These are phyloP conservation scores for Clanis bilineata DNA, from an alignment of 2,888 invertebrate species.

Conservation along the genomic window DNA sequence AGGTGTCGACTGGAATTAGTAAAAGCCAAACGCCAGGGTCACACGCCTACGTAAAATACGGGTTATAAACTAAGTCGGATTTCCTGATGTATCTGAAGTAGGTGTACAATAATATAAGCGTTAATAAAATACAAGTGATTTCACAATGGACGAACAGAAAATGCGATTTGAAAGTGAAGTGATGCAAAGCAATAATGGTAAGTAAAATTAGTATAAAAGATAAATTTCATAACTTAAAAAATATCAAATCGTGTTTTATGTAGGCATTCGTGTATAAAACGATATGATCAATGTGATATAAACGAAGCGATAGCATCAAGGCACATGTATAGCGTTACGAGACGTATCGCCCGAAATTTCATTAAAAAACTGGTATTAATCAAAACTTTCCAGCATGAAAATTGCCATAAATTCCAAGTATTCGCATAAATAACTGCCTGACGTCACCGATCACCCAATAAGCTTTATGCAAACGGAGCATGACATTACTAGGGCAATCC, in stretches of 20 bases:
- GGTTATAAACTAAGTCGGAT: background rate
- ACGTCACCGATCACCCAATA: constrained; percentile 72
- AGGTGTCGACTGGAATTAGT: constrained; percentile 30
- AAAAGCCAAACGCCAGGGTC: constrained; percentile 24
- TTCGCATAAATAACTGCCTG: constrained; percentile 50
- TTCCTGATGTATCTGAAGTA: background rate
- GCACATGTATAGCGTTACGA: background rate
- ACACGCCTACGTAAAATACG: constrained; percentile 5
- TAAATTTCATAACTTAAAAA: background rate
- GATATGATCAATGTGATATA: no score
- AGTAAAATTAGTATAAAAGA: background rate
- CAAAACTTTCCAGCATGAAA: background rate
- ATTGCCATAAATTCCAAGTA: constrained; percentile 33
- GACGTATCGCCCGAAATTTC: background rate
- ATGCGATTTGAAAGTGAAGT: background rate
- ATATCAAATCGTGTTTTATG: background rate
- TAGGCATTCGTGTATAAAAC: background rate
- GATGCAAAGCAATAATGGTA: background rate
- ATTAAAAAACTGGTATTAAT: constrained; percentile 1
- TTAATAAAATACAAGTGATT: background rate
- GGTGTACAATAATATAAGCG: background rate
- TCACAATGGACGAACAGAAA: background rate
- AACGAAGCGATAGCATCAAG: background rate
- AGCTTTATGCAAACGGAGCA: constrained; percentile 57
- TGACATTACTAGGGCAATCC: constrained; percentile 56